Evolutionary conservation across 2,888 invertebrate genomes (phyloP).

Genomic region (Antheraea assamensis): DNA sequence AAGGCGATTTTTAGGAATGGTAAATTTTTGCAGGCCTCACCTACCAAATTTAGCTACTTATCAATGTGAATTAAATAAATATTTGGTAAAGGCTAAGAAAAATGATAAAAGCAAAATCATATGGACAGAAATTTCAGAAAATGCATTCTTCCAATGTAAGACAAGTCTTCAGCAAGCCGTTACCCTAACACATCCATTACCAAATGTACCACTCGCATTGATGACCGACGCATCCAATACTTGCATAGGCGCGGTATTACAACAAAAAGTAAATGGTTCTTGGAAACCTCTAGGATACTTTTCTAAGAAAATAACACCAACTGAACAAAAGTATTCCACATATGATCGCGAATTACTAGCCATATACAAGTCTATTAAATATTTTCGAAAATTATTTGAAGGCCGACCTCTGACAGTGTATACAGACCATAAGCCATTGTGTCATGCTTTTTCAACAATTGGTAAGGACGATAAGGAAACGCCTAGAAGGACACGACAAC

Average conservation of each 20-base stretch:
- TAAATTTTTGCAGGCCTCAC: constrained; percentile 21
- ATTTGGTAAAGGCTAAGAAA: no score
- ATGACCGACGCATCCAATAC: neutral
- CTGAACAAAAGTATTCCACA: constrained; percentile 15
- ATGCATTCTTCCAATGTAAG: no score
- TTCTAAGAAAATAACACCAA: no score
- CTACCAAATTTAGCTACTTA: constrained; percentile 13
- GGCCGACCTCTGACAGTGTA: neutral
- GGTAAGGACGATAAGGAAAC: no score
- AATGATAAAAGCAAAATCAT: no score
- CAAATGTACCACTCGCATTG: neutral
- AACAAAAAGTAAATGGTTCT: neutral
- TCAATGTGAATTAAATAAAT: constrained; percentile 19
- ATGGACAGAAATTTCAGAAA: no score
- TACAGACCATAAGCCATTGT: constrained; percentile 15
- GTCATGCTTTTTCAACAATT: no score
- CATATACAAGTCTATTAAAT: constrained; percentile 8
- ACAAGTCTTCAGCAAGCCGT: no score
- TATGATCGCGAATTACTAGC: constrained; percentile 18
- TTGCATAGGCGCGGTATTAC: neutral
- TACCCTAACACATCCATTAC: neutral
- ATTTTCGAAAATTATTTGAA: neutral
- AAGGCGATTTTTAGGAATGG: constrained; percentile 23
- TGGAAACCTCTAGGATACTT: no score
- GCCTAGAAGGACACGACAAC: no score